Conservation (phyloP, 2,797 vertebrate genomes). For the Tiaroga cobitis region DNA sequence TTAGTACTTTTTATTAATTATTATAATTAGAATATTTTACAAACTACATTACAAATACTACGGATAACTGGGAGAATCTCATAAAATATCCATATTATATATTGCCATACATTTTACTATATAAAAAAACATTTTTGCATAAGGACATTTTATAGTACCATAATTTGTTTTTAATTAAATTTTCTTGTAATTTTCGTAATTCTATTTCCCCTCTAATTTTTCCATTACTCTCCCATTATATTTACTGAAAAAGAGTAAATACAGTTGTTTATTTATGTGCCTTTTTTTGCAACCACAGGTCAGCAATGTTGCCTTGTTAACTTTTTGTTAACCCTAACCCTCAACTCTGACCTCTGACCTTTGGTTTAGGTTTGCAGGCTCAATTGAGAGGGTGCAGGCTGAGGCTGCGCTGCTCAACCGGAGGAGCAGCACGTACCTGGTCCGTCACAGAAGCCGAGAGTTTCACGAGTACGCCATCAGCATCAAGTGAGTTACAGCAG, state of each 20-base stretch:
- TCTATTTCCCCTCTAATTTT: background rate
- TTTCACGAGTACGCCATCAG: conserved; percentile 96
- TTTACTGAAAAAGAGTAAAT: background rate
- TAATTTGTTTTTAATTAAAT: too few species aligned
- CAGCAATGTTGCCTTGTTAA: conserved; percentile 4
- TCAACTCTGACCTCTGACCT: conserved; percentile 36
- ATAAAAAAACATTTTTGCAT: background rate
- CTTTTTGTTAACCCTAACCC: too few species aligned
- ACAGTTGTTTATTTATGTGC: background rate
- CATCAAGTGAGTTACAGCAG: conserved; percentile 88
- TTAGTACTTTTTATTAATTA: background rate
- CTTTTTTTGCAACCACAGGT: background rate
- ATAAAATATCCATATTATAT: background rate
- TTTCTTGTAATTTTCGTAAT: background rate
- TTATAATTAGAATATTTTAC: background rate
- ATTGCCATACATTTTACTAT: background rate
- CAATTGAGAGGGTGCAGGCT: conserved; percentile 92
- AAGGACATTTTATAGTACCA: background rate
- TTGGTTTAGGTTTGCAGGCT: conserved; percentile 89
- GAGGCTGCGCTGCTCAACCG: conserved; percentile 91
- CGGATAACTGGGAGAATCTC: background rate
- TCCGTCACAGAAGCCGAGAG: conserved; percentile 93
- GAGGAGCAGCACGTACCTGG: conserved; percentile 95
- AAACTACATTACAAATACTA: background rate
- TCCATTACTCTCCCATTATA: background rate